Evolutionary conservation across 2,888 invertebrate genomes (phyloP), one percentile per base, ranked within the genome.

Genomic region (Trimorus sp.): DNA sequence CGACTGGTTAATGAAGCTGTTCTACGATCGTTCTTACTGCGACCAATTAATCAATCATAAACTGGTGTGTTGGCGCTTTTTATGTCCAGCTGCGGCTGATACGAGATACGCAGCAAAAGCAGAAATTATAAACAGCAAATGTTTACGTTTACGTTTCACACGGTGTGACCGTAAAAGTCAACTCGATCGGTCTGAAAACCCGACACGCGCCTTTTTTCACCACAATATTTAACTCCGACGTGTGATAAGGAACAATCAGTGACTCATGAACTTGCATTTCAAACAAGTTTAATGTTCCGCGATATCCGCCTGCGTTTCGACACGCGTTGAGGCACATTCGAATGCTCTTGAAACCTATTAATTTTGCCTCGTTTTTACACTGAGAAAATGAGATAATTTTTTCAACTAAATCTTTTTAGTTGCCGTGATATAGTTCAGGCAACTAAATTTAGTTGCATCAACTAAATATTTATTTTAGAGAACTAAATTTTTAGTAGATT

Each of bases 11-110:
- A 82, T 77, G 77, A 42, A 82, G 78, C 78, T 62, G 70, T 48
- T 62, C 77, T 68, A 65, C 48, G 81, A 71, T 68, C 59, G 59
- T 49, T 65, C 69, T 69, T 54, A 74, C 69, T 74, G 59, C 74
- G 54, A 82, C 69, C 69, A 81, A 77, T 81, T 81, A 77, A 81
- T 81, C 77, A 81, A 73, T 81, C 71, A 77, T 77, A 77, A 62
- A 59, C 60, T 53, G 12, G 60, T 65, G 70, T 68, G 56, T 56
- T 70, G 69, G 69, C 36, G 38, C 53, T 79, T 69, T 74, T 74
- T 79, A 74, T 54, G 42, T 58, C 37, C 45, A 42, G 48, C 40
- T 12, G 15, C 45, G 60, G 15, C 38, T 53, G 62, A 62, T 42
- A 54, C 15, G 9, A 45, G 38, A 37, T 54, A 54, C 48, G 51